Base-by-base conservation (phyloP, 2,113 vertebrate genomes). In the Melanocharis versteri region DNA sequence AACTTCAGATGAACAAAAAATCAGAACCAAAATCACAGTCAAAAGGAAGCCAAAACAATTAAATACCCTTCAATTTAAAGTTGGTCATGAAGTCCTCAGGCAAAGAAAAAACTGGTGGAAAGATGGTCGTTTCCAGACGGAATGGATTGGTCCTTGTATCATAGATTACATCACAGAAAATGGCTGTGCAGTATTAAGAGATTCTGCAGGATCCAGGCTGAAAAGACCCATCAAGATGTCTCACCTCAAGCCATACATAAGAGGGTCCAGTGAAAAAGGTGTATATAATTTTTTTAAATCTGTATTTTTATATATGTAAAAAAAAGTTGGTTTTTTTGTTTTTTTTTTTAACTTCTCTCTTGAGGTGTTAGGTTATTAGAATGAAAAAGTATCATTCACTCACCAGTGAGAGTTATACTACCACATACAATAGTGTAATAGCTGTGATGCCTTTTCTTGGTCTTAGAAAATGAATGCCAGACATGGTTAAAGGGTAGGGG, bases 71-170 rank as follows among this genome's bases (percentile, higher is more conserved):
- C 92, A 31, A 37, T 96, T 98, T 73, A 97, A 98, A 97, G 98
- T 98, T 69, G 98, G 98, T 76, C 97, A 98, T 95, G 97, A 98
- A 97, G 98, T 98, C 57, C 96, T 98, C 85, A 95, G 97, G 70
- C 98, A 98, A 79, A 97, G 95, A 45, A 98, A 98, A 83, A 98
- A 98, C 31, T 97, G 98, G 96, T 98, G 98, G 97, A 98, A 98
- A 85, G 97, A 98, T 61, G 98, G 97, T n/a, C 95, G 93, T 80
- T 98, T 98, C 81, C 97, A 97, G 45, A 97, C 98, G 0, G 97
- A 98, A 73, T 98, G 98, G 98, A 87, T 98, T 80, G 98, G 98
- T 69, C 97, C 98, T 50, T 98, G 96, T 91, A 96, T 98, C 85
- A 98, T 98, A 94, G 98, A 98, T 93, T 98, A 96, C 35, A 97